Base-by-base conservation (phyloP, 2,888 invertebrate genomes). In the Tryphoninae sp. region DNA sequence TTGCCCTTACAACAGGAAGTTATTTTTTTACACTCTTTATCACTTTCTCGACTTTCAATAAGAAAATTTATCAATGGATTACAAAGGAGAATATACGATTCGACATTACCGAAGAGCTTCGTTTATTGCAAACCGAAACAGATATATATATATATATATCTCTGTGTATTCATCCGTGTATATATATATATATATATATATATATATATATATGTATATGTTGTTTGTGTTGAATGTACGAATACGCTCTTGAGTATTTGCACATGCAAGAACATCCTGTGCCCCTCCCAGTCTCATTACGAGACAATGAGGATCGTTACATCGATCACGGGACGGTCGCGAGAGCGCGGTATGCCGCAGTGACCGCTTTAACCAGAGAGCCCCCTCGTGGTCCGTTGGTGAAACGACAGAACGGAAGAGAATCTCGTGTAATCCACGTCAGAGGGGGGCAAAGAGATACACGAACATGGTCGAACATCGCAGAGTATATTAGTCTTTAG, bases 241-340 rank as follows among this genome's bases (percentile, higher is more conserved):
- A 53, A 65, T 23, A 59, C 73, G 40, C 55, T 62, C 26, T 53
- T 19, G 45, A 73, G 65, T 79, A 82, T 81, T 78, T 72, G 76
- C 76, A 82, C 78, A 83, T 83, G 84, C 80, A 72, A 80, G 80
- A 83, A 86, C 90, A 90, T 91, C 91, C 91, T 91, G 82, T 82
- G 91, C 88, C 89, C 89, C 90, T 91, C 91, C 91, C 89, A 89
- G 87, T 72, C 88, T 90, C 90, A 89, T 91, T 91, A 90, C 86
- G 86, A 87, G 88, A 90, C 89, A 90, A 90, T 90, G 89, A 89
- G 88, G 86, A 87, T 89, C 88, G 88, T 90, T 89, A 89, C 88
- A 88, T 89, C 88, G 89, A 89, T 89, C 89, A 87, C 86, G 77
- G 19, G 16, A 22, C 65, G 49, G 45, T 23, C 49, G 23, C 65